Base-by-base conservation (phyloP, 2,113 vertebrate species). In the Anoura caudifer region DNA sequence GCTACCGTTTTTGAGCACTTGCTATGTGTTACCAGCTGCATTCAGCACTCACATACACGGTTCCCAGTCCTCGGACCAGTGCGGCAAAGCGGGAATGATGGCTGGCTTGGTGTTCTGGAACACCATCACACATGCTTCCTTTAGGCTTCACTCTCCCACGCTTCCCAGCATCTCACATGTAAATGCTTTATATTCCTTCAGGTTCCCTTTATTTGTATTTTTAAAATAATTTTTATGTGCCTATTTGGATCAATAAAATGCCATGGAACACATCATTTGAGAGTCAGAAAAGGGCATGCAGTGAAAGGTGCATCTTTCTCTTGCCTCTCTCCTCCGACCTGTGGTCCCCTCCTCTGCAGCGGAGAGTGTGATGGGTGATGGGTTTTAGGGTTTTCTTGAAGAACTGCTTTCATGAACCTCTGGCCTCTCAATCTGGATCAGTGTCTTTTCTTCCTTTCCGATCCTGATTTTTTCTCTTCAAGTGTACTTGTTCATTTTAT, bases 161-260 rank as follows among this genome's bases (percentile, higher is more conserved):
- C 22, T 92, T 77, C 22, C 41, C 63, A 36, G 11, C 16, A 56
- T 92, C 63, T 56, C 33, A 69, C 20, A 3, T 83, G 36, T 45
- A 85, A 70, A 61, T 67, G 52, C 13, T 67, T 91, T 22, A n/a
- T 69, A 24, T 56, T 41, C 20, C 10, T 94, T 56, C 33, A 83
- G 20, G 59, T 45, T 86, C 17, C 20, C 19, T 81, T 89, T 45
- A 70, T 73, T 96, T 95, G 83, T 73, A 89, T 77, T 84, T 92
- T 63, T 17, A 89, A 89, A 59, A 54, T 38, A 84, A 45, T 84
- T 70, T 87, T 69, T 33, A 26, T 79, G 50, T n/a, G 7, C 54
- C 1, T 80, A 65, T 90, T 67, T 75, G 36, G 61, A 36, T 65
- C 28, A 8, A 2, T 56, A 80, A 47, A 33, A 24, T 56, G 24